Percentiles rank a stretch among this genome's conserved stretches.
Evolutionary conservation across 2,888 invertebrate genomes (phyloP).

Genomic region (Epsilonema sp.): DNA sequence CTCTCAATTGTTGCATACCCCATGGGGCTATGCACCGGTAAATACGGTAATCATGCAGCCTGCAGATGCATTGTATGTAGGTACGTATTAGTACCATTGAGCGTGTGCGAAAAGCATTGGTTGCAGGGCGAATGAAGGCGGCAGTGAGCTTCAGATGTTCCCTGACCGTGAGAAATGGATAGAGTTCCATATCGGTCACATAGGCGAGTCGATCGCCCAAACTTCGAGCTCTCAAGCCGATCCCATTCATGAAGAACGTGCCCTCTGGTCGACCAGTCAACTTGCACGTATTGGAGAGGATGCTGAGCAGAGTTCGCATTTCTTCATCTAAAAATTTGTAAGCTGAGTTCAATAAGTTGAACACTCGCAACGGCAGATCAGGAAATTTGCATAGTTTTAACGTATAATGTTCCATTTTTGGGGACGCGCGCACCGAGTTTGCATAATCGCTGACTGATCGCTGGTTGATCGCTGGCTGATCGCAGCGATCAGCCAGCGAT

Average conservation of each 20-base stretch:
- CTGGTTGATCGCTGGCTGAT: no score
- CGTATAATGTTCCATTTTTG: no score
- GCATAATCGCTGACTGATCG: no score
- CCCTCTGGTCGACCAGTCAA: conserved; percentile 43
- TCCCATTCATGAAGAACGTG: conserved; percentile 66
- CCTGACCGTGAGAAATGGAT: conserved; percentile 65
- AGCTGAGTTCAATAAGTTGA: conserved; percentile 5
- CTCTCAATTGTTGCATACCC: no score
- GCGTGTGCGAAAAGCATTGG: conserved; percentile 1
- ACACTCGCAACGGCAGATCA: no score
- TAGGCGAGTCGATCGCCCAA: conserved; percentile 53
- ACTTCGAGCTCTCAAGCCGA: conserved; percentile 46
- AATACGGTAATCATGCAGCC: no score
- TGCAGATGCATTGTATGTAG: no score
- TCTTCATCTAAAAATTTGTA: conserved; percentile 49
- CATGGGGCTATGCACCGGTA: no score
- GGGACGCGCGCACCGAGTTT: no score
- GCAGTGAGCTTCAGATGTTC: conserved; percentile 61
- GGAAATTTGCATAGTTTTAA: no score
- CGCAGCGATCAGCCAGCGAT: no score
- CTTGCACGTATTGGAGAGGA: conserved; percentile 52
- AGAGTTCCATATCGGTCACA: conserved; percentile 53
- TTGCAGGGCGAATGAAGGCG: conserved; percentile 13
- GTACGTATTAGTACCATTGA: conserved; percentile 8
- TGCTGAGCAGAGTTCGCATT: conserved; percentile 62